phyloP scores from a whole-genome alignment of 2,888 invertebrate species.

The Torymus auratus region DNA sequence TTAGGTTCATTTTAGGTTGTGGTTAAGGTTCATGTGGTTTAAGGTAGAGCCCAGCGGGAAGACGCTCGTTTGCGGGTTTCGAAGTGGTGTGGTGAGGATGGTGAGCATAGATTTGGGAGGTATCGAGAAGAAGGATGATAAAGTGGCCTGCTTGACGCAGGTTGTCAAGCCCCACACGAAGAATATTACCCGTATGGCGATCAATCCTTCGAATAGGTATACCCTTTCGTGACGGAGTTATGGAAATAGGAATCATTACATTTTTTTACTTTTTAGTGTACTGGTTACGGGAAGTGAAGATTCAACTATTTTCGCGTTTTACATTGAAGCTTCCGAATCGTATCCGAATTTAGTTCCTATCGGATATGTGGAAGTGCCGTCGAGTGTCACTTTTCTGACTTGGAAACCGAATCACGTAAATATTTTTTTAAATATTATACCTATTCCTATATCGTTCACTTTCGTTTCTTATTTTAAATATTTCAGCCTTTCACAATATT shows the following conservation, averaged over 20 bases:
- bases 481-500: constrained; percentile 76
- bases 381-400: constrained; percentile 81
- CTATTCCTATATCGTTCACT: neutral
- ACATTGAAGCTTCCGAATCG: constrained; percentile 71
- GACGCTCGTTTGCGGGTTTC: constrained; percentile 83
- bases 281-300: constrained; percentile 84
- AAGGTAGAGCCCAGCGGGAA: constrained; percentile 77
- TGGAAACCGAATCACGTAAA: constrained; percentile 82
- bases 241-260: neutral
- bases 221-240: neutral
- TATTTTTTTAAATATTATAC: neutral
- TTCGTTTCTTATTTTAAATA: neutral
- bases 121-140: constrained; percentile 49
- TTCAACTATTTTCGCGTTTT: constrained; percentile 83
- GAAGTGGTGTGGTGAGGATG: constrained; percentile 84
- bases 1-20: too few species aligned
- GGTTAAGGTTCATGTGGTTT: neutral
- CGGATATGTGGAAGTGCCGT: constrained; percentile 83
- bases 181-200: constrained; percentile 80
- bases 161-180: constrained; percentile 83
- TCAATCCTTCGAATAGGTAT: constrained; percentile 78
- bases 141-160: constrained; percentile 66
- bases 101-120: constrained; percentile 65
- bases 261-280: constrained; percentile 72
- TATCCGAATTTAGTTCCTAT: constrained; percentile 80